Evolutionary conservation across 2,888 invertebrate species (phyloP).

Genomic region (Ochropleura plecta): DNA sequence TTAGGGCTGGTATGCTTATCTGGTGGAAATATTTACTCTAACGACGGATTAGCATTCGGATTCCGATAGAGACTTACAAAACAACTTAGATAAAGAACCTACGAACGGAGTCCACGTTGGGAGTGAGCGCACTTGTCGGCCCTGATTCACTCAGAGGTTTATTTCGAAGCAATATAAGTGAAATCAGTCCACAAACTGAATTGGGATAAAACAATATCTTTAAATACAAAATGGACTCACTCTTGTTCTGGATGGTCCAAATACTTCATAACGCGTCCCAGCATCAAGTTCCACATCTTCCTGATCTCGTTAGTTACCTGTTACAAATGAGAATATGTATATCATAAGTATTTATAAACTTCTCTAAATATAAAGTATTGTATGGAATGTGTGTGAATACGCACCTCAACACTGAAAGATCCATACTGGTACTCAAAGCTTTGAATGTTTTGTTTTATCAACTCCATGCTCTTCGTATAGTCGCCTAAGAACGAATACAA

Average conservation of each 20-base stretch:
- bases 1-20: not conserved
- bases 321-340: not conserved
- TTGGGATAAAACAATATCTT: not conserved
- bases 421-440: conserved; percentile 92
- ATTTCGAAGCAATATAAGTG: not conserved
- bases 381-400: conserved; percentile 13
- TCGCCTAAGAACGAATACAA: conserved; percentile 76
- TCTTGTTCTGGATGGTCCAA: conserved; percentile 81
- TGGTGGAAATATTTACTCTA: not conserved
- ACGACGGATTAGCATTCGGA: not conserved
- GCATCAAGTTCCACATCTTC: conserved; percentile 91
- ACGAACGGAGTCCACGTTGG: not conserved
- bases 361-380: not conserved
- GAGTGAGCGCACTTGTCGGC: not conserved
- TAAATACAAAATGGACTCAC: conserved; percentile 66
- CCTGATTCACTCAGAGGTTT: not conserved
- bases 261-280: conserved; percentile 84
- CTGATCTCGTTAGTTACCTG: conserved; percentile 92
- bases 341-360: not conserved
- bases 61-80: not conserved
- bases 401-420: conserved; percentile 91
- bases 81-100: not conserved
- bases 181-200: not conserved
- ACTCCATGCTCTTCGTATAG: conserved; percentile 82
- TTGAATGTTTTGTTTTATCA: conserved; percentile 90